Conservation (phyloP, 1,140 invertebrate species). For the Drosophila malerkotliana region DNA sequence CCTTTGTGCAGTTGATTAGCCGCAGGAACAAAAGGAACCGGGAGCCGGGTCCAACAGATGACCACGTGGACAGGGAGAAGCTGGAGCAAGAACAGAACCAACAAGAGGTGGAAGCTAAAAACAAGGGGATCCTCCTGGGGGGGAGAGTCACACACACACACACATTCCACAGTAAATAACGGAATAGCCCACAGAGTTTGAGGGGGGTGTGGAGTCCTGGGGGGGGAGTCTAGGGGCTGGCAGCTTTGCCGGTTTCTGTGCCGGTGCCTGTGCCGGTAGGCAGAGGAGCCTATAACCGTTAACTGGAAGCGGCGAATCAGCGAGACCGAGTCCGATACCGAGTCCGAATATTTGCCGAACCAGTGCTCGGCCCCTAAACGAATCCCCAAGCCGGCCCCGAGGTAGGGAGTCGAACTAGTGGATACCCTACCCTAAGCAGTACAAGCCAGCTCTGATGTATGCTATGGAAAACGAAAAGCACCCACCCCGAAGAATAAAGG, state of each 20-base stretch:
- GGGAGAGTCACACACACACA: too few relatives aligned
- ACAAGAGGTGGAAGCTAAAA: slow-evolving; percentile 11
- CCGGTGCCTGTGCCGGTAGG: slow-evolving; percentile 29
- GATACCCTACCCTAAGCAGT: slow-evolving; percentile 10
- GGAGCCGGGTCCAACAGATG: slow-evolving; percentile 30
- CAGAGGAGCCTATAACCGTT: slow-evolving; percentile 39
- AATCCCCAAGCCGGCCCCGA: slow-evolving; percentile 20
- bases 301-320: slow-evolving; percentile 49
- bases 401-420: slow-evolving; percentile 6
- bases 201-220: not conserved
- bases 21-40: not conserved
- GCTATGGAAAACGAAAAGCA: not conserved
- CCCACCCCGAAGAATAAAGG: not conserved
- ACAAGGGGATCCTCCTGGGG: not conserved
- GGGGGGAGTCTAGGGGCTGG: not conserved
- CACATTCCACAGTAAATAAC: not conserved
- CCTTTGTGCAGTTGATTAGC: slow-evolving; percentile 33
- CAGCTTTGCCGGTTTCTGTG: slow-evolving; percentile 13
- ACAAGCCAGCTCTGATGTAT: not conserved
- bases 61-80: slow-evolving; percentile 18
- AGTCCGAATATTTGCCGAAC: slow-evolving; percentile 4
- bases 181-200: too few relatives aligned
- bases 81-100: not conserved
- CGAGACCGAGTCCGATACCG: slow-evolving; percentile 23
- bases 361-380: slow-evolving; percentile 26